Evolutionary conservation across 2,888 invertebrate species (phyloP), one percentile per base, ranked within the genome.

Genomic region (Macropis europaea): DNA sequence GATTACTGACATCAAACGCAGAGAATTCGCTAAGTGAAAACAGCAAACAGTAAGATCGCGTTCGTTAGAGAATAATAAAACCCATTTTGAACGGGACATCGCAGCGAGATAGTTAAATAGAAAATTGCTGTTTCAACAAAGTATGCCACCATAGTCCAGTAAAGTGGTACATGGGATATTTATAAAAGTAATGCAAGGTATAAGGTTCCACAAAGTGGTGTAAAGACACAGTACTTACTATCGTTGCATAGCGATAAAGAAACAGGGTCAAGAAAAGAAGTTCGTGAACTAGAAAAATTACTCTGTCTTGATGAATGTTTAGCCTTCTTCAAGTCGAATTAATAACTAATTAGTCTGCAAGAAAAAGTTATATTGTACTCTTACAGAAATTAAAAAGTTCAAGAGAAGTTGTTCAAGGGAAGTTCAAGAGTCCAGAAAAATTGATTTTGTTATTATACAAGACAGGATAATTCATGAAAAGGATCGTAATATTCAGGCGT

Each of bases 191-290:
- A 24, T 26, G 9, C 13, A 57, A 52, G 19, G 5, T 17, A 26
- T 56, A 32, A 19, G 30, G 26, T 66, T 15, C 13, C 15, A 17
- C 19, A 11, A 7, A 47, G 9, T 17, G 36, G 32, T 38, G 57
- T 45, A 38, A 69, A 57, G 56, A 32, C 63, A 28, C 1, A 26
- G 17, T 24, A 24, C 15, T 17, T 0, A 24, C 26, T 17, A 22
- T 56, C 47, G 11, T 50, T 9, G 22, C 19, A 11, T 47, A 54
- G 48, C 30, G 5, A 30, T n/a, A 19, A 26, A 50, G 64, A 43
- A 64, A 64, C 30, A 30, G 43, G 56, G 66, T 47, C 45, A 45
- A 30, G 15, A 50, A 56, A 52, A 6, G 5, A 28, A 26, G 1
- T 42, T 13, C 22, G n/a, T 22, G 9, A 9, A 42, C 22, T 45